phyloP scores from a whole-genome alignment of 2,113 vertebrate species.

The Toxotes chatareus region DNA sequence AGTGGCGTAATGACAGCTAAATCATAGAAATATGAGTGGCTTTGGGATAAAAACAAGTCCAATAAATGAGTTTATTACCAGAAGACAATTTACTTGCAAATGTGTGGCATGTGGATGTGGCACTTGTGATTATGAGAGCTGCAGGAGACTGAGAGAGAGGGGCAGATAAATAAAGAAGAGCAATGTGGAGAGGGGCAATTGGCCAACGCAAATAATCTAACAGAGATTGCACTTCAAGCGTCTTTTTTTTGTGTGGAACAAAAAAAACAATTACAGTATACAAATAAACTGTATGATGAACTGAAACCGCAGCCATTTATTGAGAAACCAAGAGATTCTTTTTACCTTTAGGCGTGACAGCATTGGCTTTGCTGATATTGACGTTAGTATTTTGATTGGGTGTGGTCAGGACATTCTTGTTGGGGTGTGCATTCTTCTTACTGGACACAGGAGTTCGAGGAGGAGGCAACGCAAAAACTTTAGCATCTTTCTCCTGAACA shows the following conservation, averaged over 20 bases:
- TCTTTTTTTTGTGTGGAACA: slow-evolving; percentile 38
- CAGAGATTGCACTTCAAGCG: slow-evolving; percentile 47
- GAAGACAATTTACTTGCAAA: slow-evolving; percentile 84
- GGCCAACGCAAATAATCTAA: slow-evolving; percentile 70
- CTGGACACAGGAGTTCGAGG: slow-evolving; percentile 82
- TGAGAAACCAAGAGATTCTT: neutral
- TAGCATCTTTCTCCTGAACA: slow-evolving; percentile 69
- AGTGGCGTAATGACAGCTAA: slow-evolving; percentile 68
- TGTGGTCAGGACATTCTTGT: slow-evolving; percentile 76
- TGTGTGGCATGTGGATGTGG: slow-evolving; percentile 76
- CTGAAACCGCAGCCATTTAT: slow-evolving; percentile 1
- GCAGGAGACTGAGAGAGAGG: slow-evolving; percentile 34
- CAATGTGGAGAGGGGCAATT: slow-evolving; percentile 49
- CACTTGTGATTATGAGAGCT: slow-evolving; percentile 77
- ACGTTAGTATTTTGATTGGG: slow-evolving; percentile 69
- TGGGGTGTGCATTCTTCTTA: slow-evolving; percentile 76
- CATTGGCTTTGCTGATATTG: slow-evolving; percentile 33
- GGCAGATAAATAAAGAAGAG: slow-evolving; percentile 53
- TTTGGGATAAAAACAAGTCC: slow-evolving; percentile 61
- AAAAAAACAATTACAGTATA: slow-evolving; percentile 60
- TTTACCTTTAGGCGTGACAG: slow-evolving; percentile 75
- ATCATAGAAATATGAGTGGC: slow-evolving; percentile 73
- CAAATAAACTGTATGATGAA: slow-evolving; percentile 35
- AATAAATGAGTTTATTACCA: slow-evolving; percentile 78
- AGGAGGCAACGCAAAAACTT: slow-evolving; percentile 83